phyloP scores from a whole-genome alignment of 2,888 invertebrate species.

The Cephus rjabovi region DNA sequence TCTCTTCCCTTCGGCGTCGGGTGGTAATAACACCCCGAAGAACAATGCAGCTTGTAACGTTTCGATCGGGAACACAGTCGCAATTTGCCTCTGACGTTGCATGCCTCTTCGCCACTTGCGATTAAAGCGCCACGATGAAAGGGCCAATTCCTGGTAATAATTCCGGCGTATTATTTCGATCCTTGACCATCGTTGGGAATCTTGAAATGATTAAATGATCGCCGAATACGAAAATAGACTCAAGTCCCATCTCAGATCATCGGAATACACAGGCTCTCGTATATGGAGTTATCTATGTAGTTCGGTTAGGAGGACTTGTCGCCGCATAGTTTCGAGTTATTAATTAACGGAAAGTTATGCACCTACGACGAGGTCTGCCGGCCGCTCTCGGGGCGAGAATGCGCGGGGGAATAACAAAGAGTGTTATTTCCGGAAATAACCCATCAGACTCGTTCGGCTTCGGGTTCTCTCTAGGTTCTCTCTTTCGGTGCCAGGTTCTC shows the following conservation, averaged over 20 bases:
- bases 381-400: slow-evolving; percentile 18
- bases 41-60: slow-evolving; percentile 35
- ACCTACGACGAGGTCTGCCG: not conserved
- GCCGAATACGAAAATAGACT: not conserved
- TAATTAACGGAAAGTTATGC: slow-evolving; percentile 40
- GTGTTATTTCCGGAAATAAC: slow-evolving; percentile 42
- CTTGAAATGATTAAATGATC: not conserved
- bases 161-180: slow-evolving; percentile 13
- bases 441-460: slow-evolving; percentile 16
- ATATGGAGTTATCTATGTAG: not conserved
- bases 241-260: not conserved
- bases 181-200: not conserved
- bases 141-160: slow-evolving; percentile 28
- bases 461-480: slow-evolving; percentile 6
- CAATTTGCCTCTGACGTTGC: slow-evolving; percentile 32
- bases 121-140: slow-evolving; percentile 11
- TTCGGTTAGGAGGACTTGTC: slow-evolving; percentile 9
- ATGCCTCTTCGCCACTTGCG: slow-evolving; percentile 11
- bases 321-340: slow-evolving; percentile 35
- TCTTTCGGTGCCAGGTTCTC: slow-evolving; percentile 13
- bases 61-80: slow-evolving; percentile 14
- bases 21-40: slow-evolving; percentile 42
- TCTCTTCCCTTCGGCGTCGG: slow-evolving; percentile 12
- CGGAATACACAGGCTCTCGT: not conserved
- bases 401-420: slow-evolving; percentile 28